phyloP scores from a whole-genome alignment of 2,797 vertebrate species.

The Cynodonichthys magdalenae region DNA sequence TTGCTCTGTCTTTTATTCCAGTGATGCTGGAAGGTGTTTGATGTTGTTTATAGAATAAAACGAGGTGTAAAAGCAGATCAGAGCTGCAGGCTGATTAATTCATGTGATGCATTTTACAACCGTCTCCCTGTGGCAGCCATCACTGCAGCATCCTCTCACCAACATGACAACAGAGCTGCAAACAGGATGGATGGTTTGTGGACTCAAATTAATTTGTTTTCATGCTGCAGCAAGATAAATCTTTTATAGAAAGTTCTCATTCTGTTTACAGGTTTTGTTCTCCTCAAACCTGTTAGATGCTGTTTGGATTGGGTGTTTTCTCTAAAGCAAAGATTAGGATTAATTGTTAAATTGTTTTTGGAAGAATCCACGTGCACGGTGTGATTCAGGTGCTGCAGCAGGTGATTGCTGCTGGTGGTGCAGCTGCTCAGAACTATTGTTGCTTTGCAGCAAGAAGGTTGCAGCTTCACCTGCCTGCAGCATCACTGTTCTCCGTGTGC shows the following conservation, averaged over 20 bases:
- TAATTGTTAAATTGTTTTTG: too few species aligned
- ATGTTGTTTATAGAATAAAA: background rate
- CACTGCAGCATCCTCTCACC: slow-evolving; percentile 36
- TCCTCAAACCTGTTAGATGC: background rate
- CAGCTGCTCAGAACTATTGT: too few species aligned
- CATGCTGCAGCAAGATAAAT: too few species aligned
- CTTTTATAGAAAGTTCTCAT: background rate
- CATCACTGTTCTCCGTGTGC: too few species aligned
- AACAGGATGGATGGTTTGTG: too few species aligned
- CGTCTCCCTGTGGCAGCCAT: slow-evolving; percentile 51
- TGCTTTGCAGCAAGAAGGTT: too few species aligned
- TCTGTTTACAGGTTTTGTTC: background rate
- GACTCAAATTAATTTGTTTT: too few species aligned
- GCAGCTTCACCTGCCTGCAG: too few species aligned
- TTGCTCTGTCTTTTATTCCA: slow-evolving; percentile 15
- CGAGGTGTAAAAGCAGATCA: background rate
- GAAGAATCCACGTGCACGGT: too few species aligned
- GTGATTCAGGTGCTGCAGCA: too few species aligned
- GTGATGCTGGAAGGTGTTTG: slow-evolving; percentile 6
- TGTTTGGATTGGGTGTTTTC: slow-evolving; percentile 5
- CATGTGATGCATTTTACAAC: slow-evolving; percentile 21
- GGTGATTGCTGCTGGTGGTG: too few species aligned
- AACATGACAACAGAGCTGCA: background rate
- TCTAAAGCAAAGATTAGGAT: background rate
- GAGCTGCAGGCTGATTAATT: background rate